Evolutionary conservation across 2,888 invertebrate species (phyloP).

Genomic region (Anthophora plumipes): DNA sequence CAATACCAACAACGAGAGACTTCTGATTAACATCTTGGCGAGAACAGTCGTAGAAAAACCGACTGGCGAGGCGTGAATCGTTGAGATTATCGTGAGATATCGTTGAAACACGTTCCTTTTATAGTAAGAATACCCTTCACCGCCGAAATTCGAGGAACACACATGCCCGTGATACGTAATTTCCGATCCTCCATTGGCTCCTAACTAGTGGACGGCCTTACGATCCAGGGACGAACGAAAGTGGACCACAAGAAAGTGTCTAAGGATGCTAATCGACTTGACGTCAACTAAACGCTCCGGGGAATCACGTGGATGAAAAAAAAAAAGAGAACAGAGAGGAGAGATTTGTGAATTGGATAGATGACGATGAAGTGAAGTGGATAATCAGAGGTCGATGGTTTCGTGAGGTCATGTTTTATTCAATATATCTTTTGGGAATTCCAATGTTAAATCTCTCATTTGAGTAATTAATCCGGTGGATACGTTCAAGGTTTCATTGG

Average conservation of each 20-base stretch:
- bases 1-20: constrained; percentile 4
- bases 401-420: constrained; percentile 35
- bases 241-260: constrained; percentile 33
- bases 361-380: background rate
- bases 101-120: constrained; percentile 56
- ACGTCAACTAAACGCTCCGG: constrained; percentile 11
- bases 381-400: background rate
- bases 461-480: background rate
- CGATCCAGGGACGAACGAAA: constrained; percentile 76
- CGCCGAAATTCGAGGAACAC: constrained; percentile 44
- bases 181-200: constrained; percentile 39
- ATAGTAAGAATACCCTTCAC: constrained; percentile 66
- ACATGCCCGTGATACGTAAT: background rate
- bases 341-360: background rate
- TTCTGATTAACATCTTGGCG: constrained; percentile 23
- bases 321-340: background rate
- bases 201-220: constrained; percentile 74
- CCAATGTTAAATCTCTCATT: background rate
- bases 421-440: constrained; percentile 22
- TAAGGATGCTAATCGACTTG: constrained; percentile 37
- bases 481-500: background rate
- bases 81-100: constrained; percentile 35
- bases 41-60: background rate
- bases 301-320: constrained; percentile 15
- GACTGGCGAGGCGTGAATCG: background rate